A percentile compares a stretch with the other conserved stretches of the same genome.
phyloP scores from a whole-genome alignment of 2,888 invertebrate species.

The Drosophila pegasa region DNA sequence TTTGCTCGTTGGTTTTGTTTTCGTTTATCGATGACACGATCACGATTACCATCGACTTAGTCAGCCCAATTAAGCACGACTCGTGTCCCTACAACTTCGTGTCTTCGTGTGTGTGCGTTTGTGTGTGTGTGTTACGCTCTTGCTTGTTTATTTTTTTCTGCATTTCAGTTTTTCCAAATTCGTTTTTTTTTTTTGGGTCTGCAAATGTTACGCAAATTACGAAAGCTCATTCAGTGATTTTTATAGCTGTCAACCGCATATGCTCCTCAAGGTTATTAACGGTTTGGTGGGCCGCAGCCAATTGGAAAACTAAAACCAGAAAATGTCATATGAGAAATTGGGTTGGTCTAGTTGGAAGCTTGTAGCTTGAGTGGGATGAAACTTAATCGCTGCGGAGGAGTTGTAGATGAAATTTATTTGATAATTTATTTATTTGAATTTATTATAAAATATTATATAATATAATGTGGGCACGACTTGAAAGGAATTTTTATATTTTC shows the following conservation, averaged over 20 bases:
- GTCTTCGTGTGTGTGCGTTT: neutral
- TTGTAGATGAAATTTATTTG: neutral
- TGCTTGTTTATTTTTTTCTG: conserved; percentile 39
- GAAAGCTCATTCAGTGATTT: conserved; percentile 39
- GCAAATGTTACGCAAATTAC: conserved; percentile 74
- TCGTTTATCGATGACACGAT: conserved; percentile 66
- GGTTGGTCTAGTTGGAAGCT: neutral
- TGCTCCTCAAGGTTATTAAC: conserved; percentile 70
- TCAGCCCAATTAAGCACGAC: conserved; percentile 50
- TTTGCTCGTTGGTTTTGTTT: conserved; percentile 45
- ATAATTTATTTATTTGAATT: too few relatives aligned
- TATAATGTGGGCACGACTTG: too few relatives aligned
- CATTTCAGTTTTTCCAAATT: conserved; percentile 45
- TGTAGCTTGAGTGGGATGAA: neutral
- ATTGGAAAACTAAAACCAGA: conserved; percentile 54
- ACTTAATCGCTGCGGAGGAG: neutral
- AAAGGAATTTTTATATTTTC: too few relatives aligned
- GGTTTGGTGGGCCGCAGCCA: conserved; percentile 45
- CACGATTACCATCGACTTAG: conserved; percentile 48
- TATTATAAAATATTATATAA: neutral
- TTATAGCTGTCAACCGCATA: conserved; percentile 56
- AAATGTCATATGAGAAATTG: conserved; percentile 1
- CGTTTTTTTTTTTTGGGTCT: conserved; percentile 17
- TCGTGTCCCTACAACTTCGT: conserved; percentile 8
- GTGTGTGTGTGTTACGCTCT: conserved; percentile 24